These are phyloP conservation scores for Lasioglossum lativentre DNA, from an alignment of 2,888 invertebrate genomes.

Conservation along the genomic window DNA sequence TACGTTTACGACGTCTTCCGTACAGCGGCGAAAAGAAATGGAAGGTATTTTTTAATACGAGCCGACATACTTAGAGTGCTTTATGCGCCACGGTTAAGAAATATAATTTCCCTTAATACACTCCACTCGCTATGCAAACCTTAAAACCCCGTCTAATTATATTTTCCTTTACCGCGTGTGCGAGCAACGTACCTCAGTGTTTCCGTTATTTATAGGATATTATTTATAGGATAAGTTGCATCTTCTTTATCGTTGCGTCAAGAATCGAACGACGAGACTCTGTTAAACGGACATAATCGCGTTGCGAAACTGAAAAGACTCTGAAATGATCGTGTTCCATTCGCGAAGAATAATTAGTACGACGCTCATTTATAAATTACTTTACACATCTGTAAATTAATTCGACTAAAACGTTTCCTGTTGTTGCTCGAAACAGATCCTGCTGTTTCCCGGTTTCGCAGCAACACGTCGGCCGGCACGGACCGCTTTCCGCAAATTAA, in stretches of 20 bases:
- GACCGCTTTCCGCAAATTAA: slow-evolving; percentile 18
- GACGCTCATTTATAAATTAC: background rate
- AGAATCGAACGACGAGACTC: background rate
- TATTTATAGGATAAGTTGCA: too few relatives aligned
- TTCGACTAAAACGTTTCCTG: background rate
- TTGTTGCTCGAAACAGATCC: background rate
- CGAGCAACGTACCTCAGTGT: background rate
- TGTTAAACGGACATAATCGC: background rate
- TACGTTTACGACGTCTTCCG: slow-evolving; percentile 50
- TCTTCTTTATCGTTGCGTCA: background rate
- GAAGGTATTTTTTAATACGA: slow-evolving; percentile 58
- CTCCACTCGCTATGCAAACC: slow-evolving; percentile 15
- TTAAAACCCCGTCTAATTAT: slow-evolving; percentile 47
- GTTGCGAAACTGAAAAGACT: background rate
- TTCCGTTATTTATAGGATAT: background rate
- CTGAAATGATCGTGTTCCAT: too few relatives aligned
- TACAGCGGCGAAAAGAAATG: slow-evolving; percentile 40
- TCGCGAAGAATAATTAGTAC: background rate
- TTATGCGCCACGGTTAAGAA: slow-evolving; percentile 38
- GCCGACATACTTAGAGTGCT: slow-evolving; percentile 47
- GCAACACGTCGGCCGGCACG: background rate
- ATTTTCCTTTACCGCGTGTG: slow-evolving; percentile 17
- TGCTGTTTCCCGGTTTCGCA: background rate
- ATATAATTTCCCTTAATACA: slow-evolving; percentile 56
- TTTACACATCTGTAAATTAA: background rate